Base-by-base conservation (phyloP, 1,140 invertebrate species). In the Ericerus pela region DNA sequence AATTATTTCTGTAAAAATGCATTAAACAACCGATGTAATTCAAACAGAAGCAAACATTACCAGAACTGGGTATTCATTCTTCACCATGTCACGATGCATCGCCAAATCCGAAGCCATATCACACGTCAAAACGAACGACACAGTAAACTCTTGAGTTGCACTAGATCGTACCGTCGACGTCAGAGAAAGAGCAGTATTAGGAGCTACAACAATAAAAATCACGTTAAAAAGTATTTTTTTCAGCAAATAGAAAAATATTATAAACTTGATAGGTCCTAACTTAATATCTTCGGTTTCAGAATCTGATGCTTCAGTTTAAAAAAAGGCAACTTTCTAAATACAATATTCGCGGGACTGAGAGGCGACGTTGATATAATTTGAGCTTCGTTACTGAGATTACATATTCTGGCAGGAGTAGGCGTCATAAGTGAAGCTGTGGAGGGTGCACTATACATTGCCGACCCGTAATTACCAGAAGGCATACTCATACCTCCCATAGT, bases 261-360 rank as follows among this genome's bases (percentile, higher is more conserved):
- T 6, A 41, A 36, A 41, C 20, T 14, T 54, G 54, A 24, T n/a
- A 56, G 43, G 14, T 51, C 62, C 69, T 67, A 66, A 77, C 75
- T 66, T 64, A 95, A 75, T 64, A 84, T 87, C 6, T 88, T 88
- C 1, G 92, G 91, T 72, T 92, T 91, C 55, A 96, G 72, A 8
- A 96, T 72, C 68, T 93, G 89, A 24, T 76, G 82, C 36, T 91
- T 65, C 57, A 91, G 75, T 69, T 96, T 92, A 70, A 88, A 97
- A 70, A 96, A 97, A 12, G 93, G 91, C 37, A 97, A 73, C 67
- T 79, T 82, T 69, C 90, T 92, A 57, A 96, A 79, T 64, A 96
- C 88, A 74, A 96, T 90, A 0, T 90, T 89, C 70, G 90, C 86
- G 18, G 93, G 41, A 3, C 10, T 20, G 11, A 4, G 12, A 47